Conservation (phyloP, 2,797 vertebrate genomes). For the Hippoglossus hippoglossus region DNA sequence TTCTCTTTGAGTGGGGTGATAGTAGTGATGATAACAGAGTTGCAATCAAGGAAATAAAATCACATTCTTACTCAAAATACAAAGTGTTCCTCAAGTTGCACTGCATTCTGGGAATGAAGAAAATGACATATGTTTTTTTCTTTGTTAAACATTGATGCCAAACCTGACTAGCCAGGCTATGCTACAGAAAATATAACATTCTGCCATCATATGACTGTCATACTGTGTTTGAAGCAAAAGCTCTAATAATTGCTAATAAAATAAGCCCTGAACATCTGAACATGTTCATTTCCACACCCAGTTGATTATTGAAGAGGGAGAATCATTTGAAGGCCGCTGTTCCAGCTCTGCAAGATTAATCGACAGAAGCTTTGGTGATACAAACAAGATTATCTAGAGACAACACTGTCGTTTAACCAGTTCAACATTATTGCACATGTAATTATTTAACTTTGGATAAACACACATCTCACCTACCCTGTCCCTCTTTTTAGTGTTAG, state of each 20-base stretch:
- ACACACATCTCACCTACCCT: conserved; percentile 6
- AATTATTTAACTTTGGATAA: conserved; percentile 36
- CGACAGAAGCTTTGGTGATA: conserved; percentile 13
- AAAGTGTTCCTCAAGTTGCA: too few species aligned
- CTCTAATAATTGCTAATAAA: background rate
- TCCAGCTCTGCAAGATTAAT: conserved; percentile 20
- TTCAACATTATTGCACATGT: conserved; percentile 21
- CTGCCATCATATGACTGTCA: background rate
- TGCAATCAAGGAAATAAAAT: too few species aligned
- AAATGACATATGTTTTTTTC: background rate
- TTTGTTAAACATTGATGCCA: background rate
- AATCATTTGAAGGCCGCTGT: conserved; percentile 19
- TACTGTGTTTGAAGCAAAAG: background rate
- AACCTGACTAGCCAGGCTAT: background rate
- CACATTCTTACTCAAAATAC: too few species aligned
- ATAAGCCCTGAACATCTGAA: background rate
- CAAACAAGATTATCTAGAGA: conserved; percentile 16
- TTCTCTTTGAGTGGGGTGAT: background rate
- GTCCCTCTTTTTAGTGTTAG: background rate
- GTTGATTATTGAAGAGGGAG: background rate
- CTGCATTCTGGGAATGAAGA: background rate
- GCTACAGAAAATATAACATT: background rate
- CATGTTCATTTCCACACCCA: background rate
- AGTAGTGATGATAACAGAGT: background rate
- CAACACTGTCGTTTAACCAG: conserved; percentile 23